Percentiles rank a stretch among this genome's conserved stretches.
phyloP scores from a whole-genome alignment of 2,113 vertebrate genomes.

The Phylloscopus trochiloides region DNA sequence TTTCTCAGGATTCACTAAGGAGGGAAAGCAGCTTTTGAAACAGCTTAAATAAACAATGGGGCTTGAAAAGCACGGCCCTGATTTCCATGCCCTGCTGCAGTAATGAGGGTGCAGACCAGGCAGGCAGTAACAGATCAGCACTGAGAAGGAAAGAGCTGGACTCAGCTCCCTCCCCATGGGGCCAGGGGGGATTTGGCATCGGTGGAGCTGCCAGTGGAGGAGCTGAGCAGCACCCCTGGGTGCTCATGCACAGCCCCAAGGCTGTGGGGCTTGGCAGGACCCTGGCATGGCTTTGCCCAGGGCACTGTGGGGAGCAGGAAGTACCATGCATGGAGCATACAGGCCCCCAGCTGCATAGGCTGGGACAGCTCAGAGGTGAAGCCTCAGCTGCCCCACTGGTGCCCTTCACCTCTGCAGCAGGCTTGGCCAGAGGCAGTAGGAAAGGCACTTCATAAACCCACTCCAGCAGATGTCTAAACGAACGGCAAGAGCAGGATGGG shows the following conservation, averaged over 20 bases:
- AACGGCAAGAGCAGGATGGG: background rate
- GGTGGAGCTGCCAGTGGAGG: accelerated
- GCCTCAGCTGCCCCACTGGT: background rate
- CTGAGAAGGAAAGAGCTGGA: background rate
- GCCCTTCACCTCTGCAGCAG: background rate
- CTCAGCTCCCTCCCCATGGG: accelerated
- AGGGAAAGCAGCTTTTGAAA: background rate
- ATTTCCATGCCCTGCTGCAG: background rate
- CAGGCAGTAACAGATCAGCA: background rate
- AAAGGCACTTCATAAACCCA: background rate
- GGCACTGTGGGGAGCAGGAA: background rate
- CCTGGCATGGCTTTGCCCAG: background rate
- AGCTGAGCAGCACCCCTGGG: background rate
- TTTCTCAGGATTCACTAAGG: background rate
- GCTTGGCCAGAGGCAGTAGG: background rate
- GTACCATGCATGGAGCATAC: accelerated
- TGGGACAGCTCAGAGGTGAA: background rate
- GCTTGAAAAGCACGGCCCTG: background rate
- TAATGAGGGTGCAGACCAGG: background rate
- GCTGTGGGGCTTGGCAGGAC: background rate
- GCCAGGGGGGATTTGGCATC: accelerated
- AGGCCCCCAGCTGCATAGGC: background rate
- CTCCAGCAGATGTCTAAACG: accelerated
- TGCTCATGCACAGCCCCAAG: background rate
- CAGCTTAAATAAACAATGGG: background rate